A percentile compares a stretch with the other conserved stretches of the same genome.
These are phyloP conservation scores for Oceanodroma leucorhoa DNA, from an alignment of 2,797 vertebrate genomes.

Conservation along the genomic window DNA sequence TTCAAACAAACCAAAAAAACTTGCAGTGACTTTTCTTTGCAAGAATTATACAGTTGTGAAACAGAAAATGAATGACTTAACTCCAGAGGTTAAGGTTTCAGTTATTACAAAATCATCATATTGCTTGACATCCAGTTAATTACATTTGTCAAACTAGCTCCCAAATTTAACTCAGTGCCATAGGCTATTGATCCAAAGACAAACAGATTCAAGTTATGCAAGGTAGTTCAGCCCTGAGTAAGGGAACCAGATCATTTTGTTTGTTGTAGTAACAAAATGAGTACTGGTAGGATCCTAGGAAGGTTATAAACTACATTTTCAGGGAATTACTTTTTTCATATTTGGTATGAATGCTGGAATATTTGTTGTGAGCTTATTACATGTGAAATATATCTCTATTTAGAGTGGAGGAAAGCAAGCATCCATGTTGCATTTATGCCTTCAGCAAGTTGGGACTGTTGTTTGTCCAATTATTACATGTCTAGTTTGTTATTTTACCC, in stretches of 20 bases:
- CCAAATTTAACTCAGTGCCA: background rate
- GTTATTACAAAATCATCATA: background rate
- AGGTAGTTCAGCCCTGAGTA: background rate
- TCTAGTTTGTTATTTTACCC: background rate
- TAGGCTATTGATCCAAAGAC: background rate
- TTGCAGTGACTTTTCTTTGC: background rate
- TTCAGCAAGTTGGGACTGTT: background rate
- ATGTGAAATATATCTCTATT: background rate
- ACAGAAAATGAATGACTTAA: background rate
- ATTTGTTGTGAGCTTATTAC: background rate
- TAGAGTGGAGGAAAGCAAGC: background rate
- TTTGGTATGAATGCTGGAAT: background rate
- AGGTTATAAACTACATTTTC: background rate
- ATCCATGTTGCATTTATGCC: background rate
- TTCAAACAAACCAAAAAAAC: background rate
- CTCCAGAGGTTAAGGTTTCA: background rate
- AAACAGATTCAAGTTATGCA: background rate
- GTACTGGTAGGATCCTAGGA: background rate
- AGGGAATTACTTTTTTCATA: background rate
- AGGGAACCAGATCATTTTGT: background rate
- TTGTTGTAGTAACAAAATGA: background rate
- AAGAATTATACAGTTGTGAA: background rate
- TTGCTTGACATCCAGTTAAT: background rate
- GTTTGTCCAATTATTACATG: background rate
- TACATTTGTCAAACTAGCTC: background rate